Evolutionary conservation across 2,888 invertebrate species (phyloP).

Genomic region (Hedya salicella): DNA sequence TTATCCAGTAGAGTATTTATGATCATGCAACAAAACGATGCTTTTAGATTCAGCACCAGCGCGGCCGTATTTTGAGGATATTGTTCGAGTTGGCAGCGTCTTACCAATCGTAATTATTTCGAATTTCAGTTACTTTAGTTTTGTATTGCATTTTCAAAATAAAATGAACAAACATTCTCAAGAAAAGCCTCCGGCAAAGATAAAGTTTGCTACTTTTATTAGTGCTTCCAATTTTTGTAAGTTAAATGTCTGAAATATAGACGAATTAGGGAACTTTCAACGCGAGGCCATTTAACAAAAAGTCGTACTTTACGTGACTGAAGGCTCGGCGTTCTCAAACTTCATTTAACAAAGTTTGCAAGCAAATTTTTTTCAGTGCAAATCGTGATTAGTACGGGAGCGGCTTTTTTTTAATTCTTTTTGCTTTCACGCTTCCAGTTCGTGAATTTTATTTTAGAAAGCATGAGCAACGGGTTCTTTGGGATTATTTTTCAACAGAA

Average conservation of each 20-base stretch:
- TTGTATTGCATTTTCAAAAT: background rate
- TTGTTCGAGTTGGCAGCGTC: too few species aligned
- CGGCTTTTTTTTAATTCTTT: conserved; percentile 22
- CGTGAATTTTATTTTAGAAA: conserved; percentile 34
- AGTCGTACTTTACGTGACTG: conserved; percentile 38
- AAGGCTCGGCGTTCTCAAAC: conserved; percentile 39
- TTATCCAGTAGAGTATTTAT: too few species aligned
- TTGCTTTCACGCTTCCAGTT: conserved; percentile 31
- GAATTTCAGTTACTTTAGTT: background rate
- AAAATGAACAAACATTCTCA: background rate
- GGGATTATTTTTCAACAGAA: background rate
- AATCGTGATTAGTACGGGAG: conserved; percentile 38
- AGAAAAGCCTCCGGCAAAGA: background rate
- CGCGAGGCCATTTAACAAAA: conserved; percentile 33
- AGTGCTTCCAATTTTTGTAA: conserved; percentile 18
- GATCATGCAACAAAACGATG: too few species aligned
- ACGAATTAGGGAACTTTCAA: conserved; percentile 31
- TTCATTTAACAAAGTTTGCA: conserved; percentile 41
- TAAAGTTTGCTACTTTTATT: conserved; percentile 16
- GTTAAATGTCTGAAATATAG: conserved; percentile 26
- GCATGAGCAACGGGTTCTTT: conserved; percentile 3
- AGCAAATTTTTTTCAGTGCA: conserved; percentile 34
- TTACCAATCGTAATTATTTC: background rate
- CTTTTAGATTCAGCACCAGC: too few species aligned
- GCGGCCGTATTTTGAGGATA: too few species aligned